phyloP scores from a whole-genome alignment of 2,113 vertebrate genomes.

The Mohoua ochrocephala region DNA sequence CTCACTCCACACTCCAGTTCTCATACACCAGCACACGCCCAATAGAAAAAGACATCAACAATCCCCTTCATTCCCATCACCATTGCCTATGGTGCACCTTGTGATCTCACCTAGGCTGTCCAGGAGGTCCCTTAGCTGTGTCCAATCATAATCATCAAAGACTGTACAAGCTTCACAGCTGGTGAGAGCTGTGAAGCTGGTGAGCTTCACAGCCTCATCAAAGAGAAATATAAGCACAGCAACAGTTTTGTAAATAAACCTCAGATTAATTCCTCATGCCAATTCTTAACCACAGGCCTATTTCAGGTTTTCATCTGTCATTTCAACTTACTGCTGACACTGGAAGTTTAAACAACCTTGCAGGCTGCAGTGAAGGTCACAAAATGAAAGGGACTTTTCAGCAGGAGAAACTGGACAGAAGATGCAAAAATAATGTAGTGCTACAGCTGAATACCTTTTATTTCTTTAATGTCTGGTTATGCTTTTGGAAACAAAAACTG shows the following conservation, averaged over 20 bases:
- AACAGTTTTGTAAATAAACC: neutral
- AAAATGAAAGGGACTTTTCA: neutral
- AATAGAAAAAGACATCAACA: neutral
- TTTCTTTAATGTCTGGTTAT: neutral
- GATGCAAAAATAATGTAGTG: neutral
- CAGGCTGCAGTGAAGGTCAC: neutral
- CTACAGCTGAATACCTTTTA: neutral
- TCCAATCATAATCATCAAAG: neutral
- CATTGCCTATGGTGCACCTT: accelerated
- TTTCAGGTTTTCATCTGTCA: neutral
- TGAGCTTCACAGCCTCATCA: neutral
- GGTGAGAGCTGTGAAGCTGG: neutral
- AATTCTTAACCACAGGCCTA: neutral
- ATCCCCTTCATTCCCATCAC: neutral
- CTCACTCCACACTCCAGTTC: neutral
- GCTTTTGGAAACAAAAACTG: neutral
- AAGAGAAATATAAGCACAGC: neutral
- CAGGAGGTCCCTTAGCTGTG: neutral
- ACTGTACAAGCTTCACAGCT: neutral
- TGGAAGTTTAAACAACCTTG: neutral
- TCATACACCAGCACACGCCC: accelerated
- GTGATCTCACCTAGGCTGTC: neutral
- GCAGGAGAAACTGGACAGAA: neutral
- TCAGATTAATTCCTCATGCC: neutral
- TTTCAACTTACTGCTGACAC: neutral